A percentile compares a stretch with the other conserved stretches of the same genome.
Evolutionary conservation across 2,797 vertebrate species (phyloP).

Genomic region (Etheostoma perlongum): DNA sequence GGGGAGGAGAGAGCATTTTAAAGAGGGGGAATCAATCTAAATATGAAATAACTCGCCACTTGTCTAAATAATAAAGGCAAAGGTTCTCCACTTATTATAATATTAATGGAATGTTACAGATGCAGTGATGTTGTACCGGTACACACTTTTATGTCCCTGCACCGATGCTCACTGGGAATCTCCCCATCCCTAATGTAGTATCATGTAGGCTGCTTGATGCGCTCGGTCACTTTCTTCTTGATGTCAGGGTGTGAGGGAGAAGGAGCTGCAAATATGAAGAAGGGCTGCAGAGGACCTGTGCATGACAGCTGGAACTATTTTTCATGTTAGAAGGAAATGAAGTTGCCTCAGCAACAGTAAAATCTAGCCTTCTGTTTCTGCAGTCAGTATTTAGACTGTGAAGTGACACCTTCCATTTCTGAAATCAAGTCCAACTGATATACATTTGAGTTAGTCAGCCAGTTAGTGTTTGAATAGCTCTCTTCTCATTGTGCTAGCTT

Average conservation of each 20-base stretch:
- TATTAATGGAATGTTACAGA: no score
- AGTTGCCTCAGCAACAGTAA: constrained; percentile 74
- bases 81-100: no score
- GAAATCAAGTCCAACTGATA: constrained; percentile 12
- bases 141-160: no score
- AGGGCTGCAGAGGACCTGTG: constrained; percentile 17
- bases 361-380: constrained; percentile 20
- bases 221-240: neutral
- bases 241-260: constrained; percentile 13
- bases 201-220: no score
- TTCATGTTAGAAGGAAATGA: constrained; percentile 33
- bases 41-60: no score
- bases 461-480: constrained; percentile 2
- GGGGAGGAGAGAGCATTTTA: no score
- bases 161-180: no score
- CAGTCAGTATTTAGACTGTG: constrained; percentile 35
- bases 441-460: neutral
- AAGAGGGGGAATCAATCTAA: no score
- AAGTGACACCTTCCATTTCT: neutral
- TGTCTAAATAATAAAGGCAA: no score
- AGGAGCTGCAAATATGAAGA: constrained; percentile 2
- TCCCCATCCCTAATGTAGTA: no score
- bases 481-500: neutral
- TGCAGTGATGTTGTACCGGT: no score
- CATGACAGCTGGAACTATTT: constrained; percentile 22